Percentiles rank a stretch among this genome's conserved stretches.
These are phyloP conservation scores for Nematolebias whitei DNA, from an alignment of 2,113 vertebrate genomes.

Conservation along the genomic window DNA sequence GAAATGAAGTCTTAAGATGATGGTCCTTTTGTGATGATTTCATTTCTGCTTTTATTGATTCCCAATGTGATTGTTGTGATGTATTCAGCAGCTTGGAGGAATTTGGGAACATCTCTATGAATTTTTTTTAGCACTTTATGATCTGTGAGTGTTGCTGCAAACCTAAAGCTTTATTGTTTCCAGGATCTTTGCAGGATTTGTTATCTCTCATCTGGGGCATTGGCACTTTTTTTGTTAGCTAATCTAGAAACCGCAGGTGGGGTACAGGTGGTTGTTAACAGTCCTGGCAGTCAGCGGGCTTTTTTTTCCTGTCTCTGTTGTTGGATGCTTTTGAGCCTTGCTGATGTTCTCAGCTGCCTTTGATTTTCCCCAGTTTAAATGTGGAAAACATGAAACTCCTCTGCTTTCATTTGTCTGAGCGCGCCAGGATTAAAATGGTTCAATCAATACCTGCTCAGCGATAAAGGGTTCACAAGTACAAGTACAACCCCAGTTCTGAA, in stretches of 20 bases:
- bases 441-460: constrained; percentile 22
- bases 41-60: constrained; percentile 64
- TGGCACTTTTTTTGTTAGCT: constrained; percentile 15
- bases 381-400: constrained; percentile 44
- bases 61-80: constrained; percentile 47
- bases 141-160: not conserved
- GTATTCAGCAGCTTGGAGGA: not conserved
- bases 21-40: constrained; percentile 68
- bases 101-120: constrained; percentile 2
- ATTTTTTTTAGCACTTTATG: not conserved
- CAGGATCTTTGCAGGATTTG: constrained; percentile 31
- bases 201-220: constrained; percentile 22
- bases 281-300: constrained; percentile 28
- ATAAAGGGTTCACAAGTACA: constrained; percentile 36
- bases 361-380: constrained; percentile 53
- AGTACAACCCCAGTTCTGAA: constrained; percentile 1
- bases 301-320: constrained; percentile 41
- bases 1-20: constrained; percentile 68
- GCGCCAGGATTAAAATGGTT: constrained; percentile 15
- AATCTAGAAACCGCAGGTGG: constrained; percentile 50
- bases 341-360: constrained; percentile 54
- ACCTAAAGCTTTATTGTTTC: constrained; percentile 20
- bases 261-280: constrained; percentile 61
- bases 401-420: constrained; percentile 35
- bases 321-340: constrained; percentile 38